These are phyloP conservation scores for Sebastes cheni DNA, from an alignment of 2,797 vertebrate genomes.

Conservation along the genomic window DNA sequence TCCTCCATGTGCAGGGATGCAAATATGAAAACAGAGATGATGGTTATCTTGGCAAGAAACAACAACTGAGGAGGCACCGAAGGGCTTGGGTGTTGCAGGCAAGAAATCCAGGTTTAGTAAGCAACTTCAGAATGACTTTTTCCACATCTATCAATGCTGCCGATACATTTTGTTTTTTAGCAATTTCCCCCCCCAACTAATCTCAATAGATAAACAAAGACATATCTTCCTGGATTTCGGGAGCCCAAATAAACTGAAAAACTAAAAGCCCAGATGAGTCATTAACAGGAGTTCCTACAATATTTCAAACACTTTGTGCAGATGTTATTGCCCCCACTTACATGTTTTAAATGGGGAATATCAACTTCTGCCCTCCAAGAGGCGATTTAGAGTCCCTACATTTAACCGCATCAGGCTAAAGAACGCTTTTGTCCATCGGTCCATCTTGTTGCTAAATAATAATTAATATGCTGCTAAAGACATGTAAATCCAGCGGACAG, in stretches of 20 bases:
- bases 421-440: too few species aligned
- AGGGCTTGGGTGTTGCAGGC: background rate
- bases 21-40: constrained; percentile 31
- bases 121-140: background rate
- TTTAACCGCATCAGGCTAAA: too few species aligned
- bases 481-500: too few species aligned
- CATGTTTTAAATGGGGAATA: too few species aligned
- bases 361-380: too few species aligned
- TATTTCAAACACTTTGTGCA: background rate
- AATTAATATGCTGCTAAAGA: too few species aligned
- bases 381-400: too few species aligned
- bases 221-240: background rate
- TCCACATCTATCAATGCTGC: background rate
- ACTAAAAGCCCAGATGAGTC: background rate
- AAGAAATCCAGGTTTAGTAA: background rate
- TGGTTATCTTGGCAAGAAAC: background rate
- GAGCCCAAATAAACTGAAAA: background rate
- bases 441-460: too few species aligned
- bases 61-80: background rate
- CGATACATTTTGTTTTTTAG: background rate
- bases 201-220: background rate
- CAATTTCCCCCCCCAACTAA: background rate
- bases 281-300: background rate
- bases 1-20: constrained; percentile 1
- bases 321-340: background rate